Evolutionary conservation across 2,888 invertebrate species (phyloP).

Genomic region (Flexamia atlantica): DNA sequence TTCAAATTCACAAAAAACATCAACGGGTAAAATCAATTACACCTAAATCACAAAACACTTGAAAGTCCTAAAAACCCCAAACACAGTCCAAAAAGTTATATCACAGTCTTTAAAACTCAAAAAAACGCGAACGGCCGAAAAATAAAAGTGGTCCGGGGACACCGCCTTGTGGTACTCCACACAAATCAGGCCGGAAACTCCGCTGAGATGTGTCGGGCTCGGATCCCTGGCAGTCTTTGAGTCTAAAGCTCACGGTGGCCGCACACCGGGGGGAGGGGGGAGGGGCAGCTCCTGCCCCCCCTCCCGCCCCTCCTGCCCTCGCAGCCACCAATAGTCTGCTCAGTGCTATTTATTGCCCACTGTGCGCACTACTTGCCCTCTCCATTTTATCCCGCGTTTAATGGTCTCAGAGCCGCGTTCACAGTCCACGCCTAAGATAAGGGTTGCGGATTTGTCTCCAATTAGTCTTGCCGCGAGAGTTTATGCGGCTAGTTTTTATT

Average conservation of each 20-base stretch:
- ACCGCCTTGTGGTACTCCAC: slow-evolving; percentile 25
- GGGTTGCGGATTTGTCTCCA: slow-evolving; percentile 45
- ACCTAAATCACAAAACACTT: not conserved
- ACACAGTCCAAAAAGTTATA: not conserved
- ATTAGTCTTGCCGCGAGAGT: slow-evolving; percentile 17
- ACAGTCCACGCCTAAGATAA: slow-evolving; percentile 3
- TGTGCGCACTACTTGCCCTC: slow-evolving; percentile 54
- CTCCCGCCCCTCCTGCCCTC: not conserved
- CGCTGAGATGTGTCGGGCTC: slow-evolving; percentile 36
- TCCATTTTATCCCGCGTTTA: slow-evolving; percentile 55
- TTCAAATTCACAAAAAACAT: too few species aligned
- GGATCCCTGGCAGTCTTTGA: slow-evolving; percentile 48
- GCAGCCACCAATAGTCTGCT: slow-evolving; percentile 49
- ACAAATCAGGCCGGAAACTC: slow-evolving; percentile 43
- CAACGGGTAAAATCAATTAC: too few species aligned
- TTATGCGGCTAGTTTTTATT: not conserved
- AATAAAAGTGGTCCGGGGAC: not conserved
- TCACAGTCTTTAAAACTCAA: not conserved
- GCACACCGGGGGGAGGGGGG: slow-evolving; percentile 11
- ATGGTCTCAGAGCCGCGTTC: slow-evolving; percentile 34
- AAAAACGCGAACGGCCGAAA: not conserved
- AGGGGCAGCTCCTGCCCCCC: slow-evolving; percentile 31
- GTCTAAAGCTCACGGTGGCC: slow-evolving; percentile 54
- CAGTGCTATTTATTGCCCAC: slow-evolving; percentile 54
- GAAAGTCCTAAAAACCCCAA: not conserved